Evolutionary conservation across 2,797 vertebrate species (phyloP).

Genomic region (Phrynocephalus guinanensis): DNA sequence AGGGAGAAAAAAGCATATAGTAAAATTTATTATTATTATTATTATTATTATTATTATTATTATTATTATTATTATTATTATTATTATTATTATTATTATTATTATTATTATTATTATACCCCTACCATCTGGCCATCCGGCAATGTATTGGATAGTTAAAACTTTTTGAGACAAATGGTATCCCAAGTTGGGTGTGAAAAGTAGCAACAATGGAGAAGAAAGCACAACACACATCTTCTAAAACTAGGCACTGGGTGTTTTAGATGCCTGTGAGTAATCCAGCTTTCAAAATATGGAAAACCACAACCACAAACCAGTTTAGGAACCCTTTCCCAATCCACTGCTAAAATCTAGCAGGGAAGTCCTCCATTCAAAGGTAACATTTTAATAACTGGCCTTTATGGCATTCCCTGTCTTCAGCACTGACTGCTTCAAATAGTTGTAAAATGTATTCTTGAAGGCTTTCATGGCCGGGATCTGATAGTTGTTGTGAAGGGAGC

Average conservation of each 20-base stretch:
- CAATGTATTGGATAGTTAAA: conserved; percentile 9
- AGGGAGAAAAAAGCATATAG: too few species aligned
- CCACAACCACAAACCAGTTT: conserved; percentile 10
- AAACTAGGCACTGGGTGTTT: neutral
- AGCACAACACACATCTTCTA: neutral
- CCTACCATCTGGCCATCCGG: too few species aligned
- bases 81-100: too few species aligned
- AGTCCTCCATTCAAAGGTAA: neutral
- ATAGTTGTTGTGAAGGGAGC: neutral
- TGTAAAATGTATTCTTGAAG: neutral
- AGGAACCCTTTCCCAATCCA: conserved; percentile 4
- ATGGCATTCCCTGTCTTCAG: neutral
- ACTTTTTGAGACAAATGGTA: neutral
- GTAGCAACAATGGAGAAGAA: neutral
- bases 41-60: too few species aligned
- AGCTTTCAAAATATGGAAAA: neutral
- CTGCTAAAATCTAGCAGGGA: neutral
- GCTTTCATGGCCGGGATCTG: too few species aligned
- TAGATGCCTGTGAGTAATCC: neutral
- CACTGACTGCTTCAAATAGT: neutral
- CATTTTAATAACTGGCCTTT: conserved; percentile 16
- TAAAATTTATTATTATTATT: too few species aligned
- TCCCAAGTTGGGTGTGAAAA: neutral
- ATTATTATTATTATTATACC: too few species aligned
- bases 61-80: too few species aligned